phyloP scores from a whole-genome alignment of 2,888 invertebrate species.

The Diarsia dahlii region DNA sequence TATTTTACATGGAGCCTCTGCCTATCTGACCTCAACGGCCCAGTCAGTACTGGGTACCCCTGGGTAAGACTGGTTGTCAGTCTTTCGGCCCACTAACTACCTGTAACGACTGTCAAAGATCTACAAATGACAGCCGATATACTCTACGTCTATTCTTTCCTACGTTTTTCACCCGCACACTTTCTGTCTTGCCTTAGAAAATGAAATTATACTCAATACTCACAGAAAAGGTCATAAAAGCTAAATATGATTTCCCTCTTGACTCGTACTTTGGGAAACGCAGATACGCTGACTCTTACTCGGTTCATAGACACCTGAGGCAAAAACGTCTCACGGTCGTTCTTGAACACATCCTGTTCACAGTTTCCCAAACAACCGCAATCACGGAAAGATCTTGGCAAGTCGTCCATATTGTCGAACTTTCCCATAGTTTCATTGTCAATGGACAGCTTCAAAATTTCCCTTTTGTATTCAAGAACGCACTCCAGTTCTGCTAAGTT shows the following conservation, averaged over 20 bases:
- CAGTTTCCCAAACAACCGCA: conserved; percentile 84
- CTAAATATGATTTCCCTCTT: conserved; percentile 93
- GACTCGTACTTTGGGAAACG: conserved; percentile 93
- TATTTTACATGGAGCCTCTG: no score
- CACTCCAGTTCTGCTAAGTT: conserved; percentile 81
- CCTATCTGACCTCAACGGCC: no score
- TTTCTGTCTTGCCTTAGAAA: background rate
- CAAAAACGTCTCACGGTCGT: conserved; percentile 76
- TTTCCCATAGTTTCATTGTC: conserved; percentile 71
- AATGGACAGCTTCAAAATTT: conserved; percentile 78
- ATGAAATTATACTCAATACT: conserved; percentile 67
- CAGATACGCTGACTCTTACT: conserved; percentile 89
- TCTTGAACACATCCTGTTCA: conserved; percentile 81
- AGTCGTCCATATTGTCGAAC: conserved; percentile 65
- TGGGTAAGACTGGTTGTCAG: no score
- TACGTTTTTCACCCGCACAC: background rate
- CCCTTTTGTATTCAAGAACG: conserved; percentile 77
- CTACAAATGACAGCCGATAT: no score
- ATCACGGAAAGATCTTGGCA: conserved; percentile 78
- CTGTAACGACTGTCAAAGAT: no score
- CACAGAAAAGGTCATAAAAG: conserved; percentile 93
- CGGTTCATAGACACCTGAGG: conserved; percentile 71
- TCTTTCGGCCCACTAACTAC: no score
- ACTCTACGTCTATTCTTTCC: background rate
- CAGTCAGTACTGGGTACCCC: no score